Evolutionary conservation across 2,797 vertebrate genomes (phyloP), one percentile per base, ranked within the genome.

Genomic region (Helicolenus hilgendorfi): DNA sequence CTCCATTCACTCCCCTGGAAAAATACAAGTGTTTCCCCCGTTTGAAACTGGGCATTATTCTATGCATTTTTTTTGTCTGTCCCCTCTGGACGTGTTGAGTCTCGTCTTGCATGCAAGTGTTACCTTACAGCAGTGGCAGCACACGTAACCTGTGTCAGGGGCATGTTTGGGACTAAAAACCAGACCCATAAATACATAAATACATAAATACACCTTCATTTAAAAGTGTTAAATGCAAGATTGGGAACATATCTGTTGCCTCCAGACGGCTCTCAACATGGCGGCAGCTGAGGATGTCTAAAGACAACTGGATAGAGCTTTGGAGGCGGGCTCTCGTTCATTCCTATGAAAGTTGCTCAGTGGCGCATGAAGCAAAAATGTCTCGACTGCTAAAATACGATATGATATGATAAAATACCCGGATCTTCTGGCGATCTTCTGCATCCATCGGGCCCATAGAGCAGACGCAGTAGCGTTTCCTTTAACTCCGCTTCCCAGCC

Each of bases 1-100:
- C 85, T 90, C 83, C 64, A 77, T 93, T 86, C 86, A 73, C 77
- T 90, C 76, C 65, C 45, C 81, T 72, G 74, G 79, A 89, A 89
- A 92, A 88, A 9, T 58, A 71, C 56, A 38, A 81, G 75, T 65
- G 82, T 77, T 84, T 83, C 69, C 74, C 31, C 31, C 70, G 41
- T 89, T 92, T 91, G 20, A 86, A 89, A 78, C 63, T 60, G 36
- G 84, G 41, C 73, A 45, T 55, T 38, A 72, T 87, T 79, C 68
- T 15, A 87, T 74, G 60, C 26, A 24, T 72, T 79, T 73, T 41
- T 41, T 27, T 7, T 13, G 26, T 58, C 29, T n/a, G 24, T 64
- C 59, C 69, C 20, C 11, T 15, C 5, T 55, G 72, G 73, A 67
- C 31, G 7, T 15, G 72, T 64, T 2, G 27, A 64, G 11, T 56